Percentiles rank a stretch among this genome's conserved stretches.
Evolutionary conservation across 2,888 invertebrate genomes (phyloP).

Genomic region (Nemurella pictetii): DNA sequence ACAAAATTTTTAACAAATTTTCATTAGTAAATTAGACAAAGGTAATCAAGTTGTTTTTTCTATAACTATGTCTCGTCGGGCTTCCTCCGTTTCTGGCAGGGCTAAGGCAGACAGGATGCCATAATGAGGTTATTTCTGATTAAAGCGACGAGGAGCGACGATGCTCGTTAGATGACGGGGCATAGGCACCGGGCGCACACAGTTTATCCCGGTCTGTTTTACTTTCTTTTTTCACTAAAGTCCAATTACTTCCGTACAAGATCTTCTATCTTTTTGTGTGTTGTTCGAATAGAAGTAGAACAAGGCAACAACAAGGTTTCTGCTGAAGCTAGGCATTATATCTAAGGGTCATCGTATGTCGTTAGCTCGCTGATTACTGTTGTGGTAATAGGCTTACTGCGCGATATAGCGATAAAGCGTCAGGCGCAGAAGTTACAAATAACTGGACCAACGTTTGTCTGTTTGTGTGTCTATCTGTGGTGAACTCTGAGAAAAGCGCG

Average conservation of each 20-base stretch:
- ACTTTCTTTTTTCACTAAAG: conserved; percentile 4
- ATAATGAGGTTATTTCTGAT: conserved; percentile 14
- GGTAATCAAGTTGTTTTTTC: conserved; percentile 2
- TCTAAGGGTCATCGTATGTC: neutral
- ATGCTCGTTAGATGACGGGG: neutral
- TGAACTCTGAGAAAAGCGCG: neutral
- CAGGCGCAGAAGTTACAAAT: neutral
- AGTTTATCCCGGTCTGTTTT: neutral
- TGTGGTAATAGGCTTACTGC: neutral
- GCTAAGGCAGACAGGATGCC: neutral
- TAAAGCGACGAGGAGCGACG: neutral
- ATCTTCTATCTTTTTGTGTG: neutral
- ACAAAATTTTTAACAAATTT: neutral
- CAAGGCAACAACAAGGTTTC: neutral
- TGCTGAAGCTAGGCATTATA: conserved; percentile 14
- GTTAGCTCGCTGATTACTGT: neutral
- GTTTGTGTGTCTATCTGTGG: neutral
- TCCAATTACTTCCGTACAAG: conserved; percentile 9
- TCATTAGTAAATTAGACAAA: conserved; percentile 2
- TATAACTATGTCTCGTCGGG: neutral
- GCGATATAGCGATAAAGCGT: neutral
- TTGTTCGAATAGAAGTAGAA: neutral
- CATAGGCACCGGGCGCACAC: neutral
- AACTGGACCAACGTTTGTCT: neutral
- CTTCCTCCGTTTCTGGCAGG: neutral